Conservation (phyloP, 2,797 vertebrate species). For the Dendrocincla fuliginosa region DNA sequence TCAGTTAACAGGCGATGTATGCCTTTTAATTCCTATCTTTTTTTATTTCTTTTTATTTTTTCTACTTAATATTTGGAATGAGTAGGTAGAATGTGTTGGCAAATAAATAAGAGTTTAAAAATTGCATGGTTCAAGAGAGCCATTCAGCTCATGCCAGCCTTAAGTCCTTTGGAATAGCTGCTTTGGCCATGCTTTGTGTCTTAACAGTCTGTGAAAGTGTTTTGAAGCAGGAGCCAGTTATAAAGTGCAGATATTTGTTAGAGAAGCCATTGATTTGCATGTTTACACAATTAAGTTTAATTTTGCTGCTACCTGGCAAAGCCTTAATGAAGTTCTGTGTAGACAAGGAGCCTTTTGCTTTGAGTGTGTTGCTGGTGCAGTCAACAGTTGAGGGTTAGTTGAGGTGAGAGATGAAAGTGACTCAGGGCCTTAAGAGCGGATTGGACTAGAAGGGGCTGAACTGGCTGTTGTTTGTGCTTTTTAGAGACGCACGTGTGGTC, state of each 20-base stretch:
- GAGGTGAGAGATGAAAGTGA: constrained; percentile 55
- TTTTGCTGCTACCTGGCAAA: constrained; percentile 61
- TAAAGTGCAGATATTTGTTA: constrained; percentile 35
- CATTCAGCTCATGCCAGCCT: constrained; percentile 56
- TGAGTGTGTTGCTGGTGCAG: constrained; percentile 40
- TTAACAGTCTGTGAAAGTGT: constrained; percentile 57
- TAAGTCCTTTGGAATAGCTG: constrained; percentile 55
- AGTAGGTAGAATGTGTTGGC: constrained; percentile 72
- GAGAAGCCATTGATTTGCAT: constrained; percentile 75
- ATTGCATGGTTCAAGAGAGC: constrained; percentile 75
- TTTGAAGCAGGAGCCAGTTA: constrained; percentile 56
- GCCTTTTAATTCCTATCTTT: constrained; percentile 75
- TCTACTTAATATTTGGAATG: constrained; percentile 66
- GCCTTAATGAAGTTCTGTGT: constrained; percentile 26
- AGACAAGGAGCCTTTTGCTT: constrained; percentile 57
- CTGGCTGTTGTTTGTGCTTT: constrained; percentile 66
- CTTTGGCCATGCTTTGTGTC: constrained; percentile 75
- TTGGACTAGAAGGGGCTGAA: not conserved
- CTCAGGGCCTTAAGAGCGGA: constrained; percentile 14
- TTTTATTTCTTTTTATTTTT: not conserved
- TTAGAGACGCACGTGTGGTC: constrained; percentile 95
- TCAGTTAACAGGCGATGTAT: constrained; percentile 78
- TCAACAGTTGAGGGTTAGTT: constrained; percentile 57
- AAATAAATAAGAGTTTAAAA: constrained; percentile 57
- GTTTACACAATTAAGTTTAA: constrained; percentile 62